Percentiles rank a stretch among this genome's conserved stretches.
phyloP scores from a whole-genome alignment of 1,140 invertebrate species.

The Hycleus cichorii region DNA sequence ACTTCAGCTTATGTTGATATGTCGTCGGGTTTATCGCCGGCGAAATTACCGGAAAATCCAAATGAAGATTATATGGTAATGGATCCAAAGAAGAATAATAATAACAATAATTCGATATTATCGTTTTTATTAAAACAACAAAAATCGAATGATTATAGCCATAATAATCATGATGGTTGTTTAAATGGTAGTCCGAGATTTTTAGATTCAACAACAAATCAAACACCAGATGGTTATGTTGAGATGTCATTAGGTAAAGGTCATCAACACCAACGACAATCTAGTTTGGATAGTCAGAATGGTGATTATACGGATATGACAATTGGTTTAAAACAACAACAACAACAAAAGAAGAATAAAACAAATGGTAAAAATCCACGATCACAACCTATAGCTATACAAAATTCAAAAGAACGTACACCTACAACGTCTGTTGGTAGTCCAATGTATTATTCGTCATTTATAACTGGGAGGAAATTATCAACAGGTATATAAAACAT shows the following conservation, averaged over 20 bases:
- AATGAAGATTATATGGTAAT: conserved; percentile 43
- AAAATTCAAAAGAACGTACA: conserved; percentile 31
- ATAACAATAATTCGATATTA: conserved; percentile 9
- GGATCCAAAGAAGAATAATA: conserved; percentile 24
- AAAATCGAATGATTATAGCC: not conserved
- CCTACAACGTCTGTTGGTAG: conserved; percentile 4
- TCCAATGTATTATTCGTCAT: conserved; percentile 11
- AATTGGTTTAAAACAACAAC: conserved; percentile 5
- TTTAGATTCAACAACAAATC: conserved; percentile 37
- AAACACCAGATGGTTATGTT: conserved; percentile 50
- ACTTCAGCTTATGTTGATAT: conserved; percentile 43
- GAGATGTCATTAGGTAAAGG: conserved; percentile 47
- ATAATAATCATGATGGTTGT: too few relatives aligned
- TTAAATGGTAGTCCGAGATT: not conserved
- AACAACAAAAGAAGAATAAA: conserved; percentile 23
- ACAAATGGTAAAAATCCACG: conserved; percentile 43
- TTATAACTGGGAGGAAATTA: conserved; percentile 31
- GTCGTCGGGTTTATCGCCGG: conserved; percentile 29
- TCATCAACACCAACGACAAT: conserved; percentile 26
- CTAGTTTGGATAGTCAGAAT: conserved; percentile 30
- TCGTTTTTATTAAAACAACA: not conserved
- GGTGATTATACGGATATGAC: conserved; percentile 42
- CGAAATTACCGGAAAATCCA: not conserved
- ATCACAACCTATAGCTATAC: conserved; percentile 54
- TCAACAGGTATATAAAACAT: conserved; percentile 29